Evolutionary conservation across 2,797 vertebrate genomes (phyloP).

Genomic region (Lates japonicus): DNA sequence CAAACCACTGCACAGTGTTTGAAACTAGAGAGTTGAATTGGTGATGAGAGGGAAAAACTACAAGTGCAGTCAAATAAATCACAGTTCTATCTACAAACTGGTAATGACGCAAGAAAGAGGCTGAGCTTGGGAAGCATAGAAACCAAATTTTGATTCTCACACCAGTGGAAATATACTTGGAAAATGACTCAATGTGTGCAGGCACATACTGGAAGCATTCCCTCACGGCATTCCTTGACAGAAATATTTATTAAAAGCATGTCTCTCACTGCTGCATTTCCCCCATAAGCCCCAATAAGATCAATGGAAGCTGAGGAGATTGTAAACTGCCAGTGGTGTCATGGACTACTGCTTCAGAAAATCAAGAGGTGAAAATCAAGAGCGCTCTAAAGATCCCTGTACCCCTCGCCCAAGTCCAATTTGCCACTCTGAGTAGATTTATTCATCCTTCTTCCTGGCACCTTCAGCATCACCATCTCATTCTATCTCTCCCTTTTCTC

Average conservation of each 20-base stretch:
- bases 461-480: constrained; percentile 11
- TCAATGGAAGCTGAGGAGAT: constrained; percentile 24
- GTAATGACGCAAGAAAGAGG: not conserved
- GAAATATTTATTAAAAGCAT: constrained; percentile 28
- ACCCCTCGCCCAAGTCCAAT: constrained; percentile 16
- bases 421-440: constrained; percentile 34
- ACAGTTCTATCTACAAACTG: not conserved
- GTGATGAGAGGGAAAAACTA: constrained; percentile 9
- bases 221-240: too few species aligned
- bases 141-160: constrained; percentile 17
- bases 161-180: not conserved
- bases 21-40: constrained; percentile 12
- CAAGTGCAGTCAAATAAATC: constrained; percentile 7
- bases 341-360: constrained; percentile 39
- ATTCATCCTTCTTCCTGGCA: constrained; percentile 33
- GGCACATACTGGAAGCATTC: not conserved
- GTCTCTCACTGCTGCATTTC: constrained; percentile 9
- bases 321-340: constrained; percentile 31
- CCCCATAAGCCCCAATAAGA: constrained; percentile 14
- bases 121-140: not conserved
- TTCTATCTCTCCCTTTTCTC: not conserved
- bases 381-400: constrained; percentile 13
- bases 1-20: constrained; percentile 33
- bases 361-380: constrained; percentile 36
- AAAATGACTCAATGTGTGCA: not conserved